Evolutionary conservation across 2,113 vertebrate species (phyloP), one percentile per base, ranked within the genome.

Genomic region (Struthio camelus): DNA sequence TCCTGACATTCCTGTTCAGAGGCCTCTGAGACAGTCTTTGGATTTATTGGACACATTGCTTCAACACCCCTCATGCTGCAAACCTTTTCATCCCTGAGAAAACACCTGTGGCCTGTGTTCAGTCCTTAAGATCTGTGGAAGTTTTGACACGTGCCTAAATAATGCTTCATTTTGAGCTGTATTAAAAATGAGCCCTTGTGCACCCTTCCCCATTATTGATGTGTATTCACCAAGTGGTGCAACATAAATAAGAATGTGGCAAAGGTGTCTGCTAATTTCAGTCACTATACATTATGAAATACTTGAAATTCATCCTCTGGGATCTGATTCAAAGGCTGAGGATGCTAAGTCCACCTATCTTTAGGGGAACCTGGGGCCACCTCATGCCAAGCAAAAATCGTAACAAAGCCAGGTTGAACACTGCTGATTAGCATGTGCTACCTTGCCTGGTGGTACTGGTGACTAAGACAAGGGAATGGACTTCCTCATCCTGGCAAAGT

Each of bases 51-150:
- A 94, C 38, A 58, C n/a, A 56, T 48, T 69, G 70, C 77, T 95
- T 89, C 65, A 76, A 79, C 61, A 92, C 79, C 61, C 66, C 73
- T 51, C 80, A 65, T 67, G 72, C 77, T 65, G 73, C 51, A 94
- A 92, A 90, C 56, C 28, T 94, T 97, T 96, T 91, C 82, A 96
- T 95, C 85, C 79, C 67, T 73, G 67, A 91, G 85, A 96, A 88
- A 91, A 94, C 90, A 96, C 94, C 94, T 96, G 92, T 90, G 92
- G 79, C 64, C 87, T 54, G 42, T 80, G 79, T 73, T 93, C 89
- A 95, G 93, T 95, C 79, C 71, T 75, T 73, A 64, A 90, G 76
- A 93, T 87, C 32, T 92, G 75, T 85, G 78, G 76, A 96, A 87
- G 38, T 87, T 96, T 93, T 95, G 95, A 96, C 93, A 93, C 0